Evolutionary conservation across 2,113 vertebrate genomes (phyloP), one percentile per base, ranked within the genome.

Genomic region (Aegithalos caudatus): DNA sequence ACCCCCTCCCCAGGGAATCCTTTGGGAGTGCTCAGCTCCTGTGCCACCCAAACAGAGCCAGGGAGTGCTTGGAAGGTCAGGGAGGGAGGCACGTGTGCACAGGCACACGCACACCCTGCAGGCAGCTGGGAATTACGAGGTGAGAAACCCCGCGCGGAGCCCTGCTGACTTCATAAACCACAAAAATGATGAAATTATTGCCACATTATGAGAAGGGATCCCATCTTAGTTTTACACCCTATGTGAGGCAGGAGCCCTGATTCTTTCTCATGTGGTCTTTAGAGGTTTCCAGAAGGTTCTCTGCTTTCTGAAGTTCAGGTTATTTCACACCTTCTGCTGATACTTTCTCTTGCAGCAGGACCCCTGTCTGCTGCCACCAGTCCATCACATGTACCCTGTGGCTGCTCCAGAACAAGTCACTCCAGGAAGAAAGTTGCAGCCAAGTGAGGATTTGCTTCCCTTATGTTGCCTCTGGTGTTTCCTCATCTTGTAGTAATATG

Each of bases 141-240:
- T 2, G 12, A 73, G 60, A 86, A 96, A 92, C 44, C 47, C 27
- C 33, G 67, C 72, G 21, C 71, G 35, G 82, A 82, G 70, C 84
- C 61, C 74, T 61, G 40, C 74, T 67, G 90, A 90, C 79, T 96
- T 92, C 82, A 86, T 37, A 94, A 94, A 95, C 92, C 93, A 88
- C 92, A 95, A 57, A 94, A 93, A 80, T 9, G 2, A 73, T 73
- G 8, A 8, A 90, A 93, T 95, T 93, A 80, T 40, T 94, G 35
- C 73, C 45, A 45, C 66, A 13, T 67, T 74, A 74, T 40, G 44
- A 66, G 81, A 88, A 86, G 64, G 15, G 51, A 80, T 90, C 76
- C 67, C 56, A 62, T 87, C 81, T 60, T 80, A 61, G 16, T 70
- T 92, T 74, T 48, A 62, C 35, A 50, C 14, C 10, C 22, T 67